phyloP scores from a whole-genome alignment of 2,797 vertebrate genomes.

The Cryptoprocta ferox region DNA sequence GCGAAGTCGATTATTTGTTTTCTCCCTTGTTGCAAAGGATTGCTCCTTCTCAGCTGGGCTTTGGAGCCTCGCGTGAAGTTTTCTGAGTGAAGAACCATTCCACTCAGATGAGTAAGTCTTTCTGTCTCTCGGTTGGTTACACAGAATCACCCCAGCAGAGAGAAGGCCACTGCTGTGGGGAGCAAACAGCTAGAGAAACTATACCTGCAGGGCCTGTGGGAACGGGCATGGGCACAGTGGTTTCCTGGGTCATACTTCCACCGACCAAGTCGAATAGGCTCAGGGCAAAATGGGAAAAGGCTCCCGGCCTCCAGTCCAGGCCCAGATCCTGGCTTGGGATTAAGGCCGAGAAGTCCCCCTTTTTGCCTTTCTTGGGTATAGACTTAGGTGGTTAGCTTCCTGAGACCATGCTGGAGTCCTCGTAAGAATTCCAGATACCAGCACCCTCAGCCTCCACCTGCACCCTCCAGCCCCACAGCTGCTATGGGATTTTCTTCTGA shows the following conservation, averaged over 20 bases:
- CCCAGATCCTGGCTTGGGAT: not conserved
- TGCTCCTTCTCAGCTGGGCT: not conserved
- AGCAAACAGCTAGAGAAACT: not conserved
- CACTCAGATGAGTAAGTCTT: not conserved
- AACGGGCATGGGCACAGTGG: fast-evolving
- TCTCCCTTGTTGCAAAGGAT: not conserved
- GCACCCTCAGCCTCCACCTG: not conserved
- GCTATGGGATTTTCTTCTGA: conserved; percentile 71
- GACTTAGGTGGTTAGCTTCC: not conserved
- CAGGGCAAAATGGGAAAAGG: not conserved
- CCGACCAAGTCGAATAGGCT: not conserved
- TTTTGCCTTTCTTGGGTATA: not conserved
- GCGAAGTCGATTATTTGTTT: not conserved
- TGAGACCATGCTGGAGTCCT: not conserved
- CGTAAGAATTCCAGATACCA: not conserved
- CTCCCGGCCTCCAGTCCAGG: not conserved
- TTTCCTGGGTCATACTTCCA: not conserved
- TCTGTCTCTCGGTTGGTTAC: not conserved
- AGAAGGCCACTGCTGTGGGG: not conserved
- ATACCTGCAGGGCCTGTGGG: not conserved
- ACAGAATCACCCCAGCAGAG: not conserved
- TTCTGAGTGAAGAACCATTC: not conserved
- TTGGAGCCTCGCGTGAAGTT: not conserved
- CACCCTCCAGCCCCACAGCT: conserved; percentile 46
- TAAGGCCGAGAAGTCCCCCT: not conserved